Percentiles rank a stretch among this genome's conserved stretches.
These are phyloP conservation scores for Zelostemma sp. DNA, from an alignment of 1,140 invertebrate species.

Conservation along the genomic window DNA sequence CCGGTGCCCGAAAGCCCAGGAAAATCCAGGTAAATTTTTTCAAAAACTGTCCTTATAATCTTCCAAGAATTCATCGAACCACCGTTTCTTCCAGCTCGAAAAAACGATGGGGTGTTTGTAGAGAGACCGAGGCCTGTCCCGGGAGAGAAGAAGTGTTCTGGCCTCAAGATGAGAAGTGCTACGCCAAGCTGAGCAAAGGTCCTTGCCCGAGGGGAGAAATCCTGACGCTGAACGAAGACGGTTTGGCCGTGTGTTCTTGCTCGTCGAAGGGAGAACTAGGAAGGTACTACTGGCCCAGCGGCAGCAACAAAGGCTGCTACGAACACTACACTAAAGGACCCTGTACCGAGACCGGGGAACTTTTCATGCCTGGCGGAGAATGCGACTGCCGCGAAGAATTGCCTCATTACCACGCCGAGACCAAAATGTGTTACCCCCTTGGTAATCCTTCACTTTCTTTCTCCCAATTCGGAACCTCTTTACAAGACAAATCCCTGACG, in stretches of 20 bases:
- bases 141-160: constrained; percentile 77
- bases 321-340: constrained; percentile 84
- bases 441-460: constrained; percentile 70
- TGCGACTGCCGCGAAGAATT: constrained; percentile 80
- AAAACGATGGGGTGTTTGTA: constrained; percentile 78
- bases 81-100: constrained; percentile 60
- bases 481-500: no score
- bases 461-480: background rate
- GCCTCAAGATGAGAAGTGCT: constrained; percentile 80
- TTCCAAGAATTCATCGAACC: no score
- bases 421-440: constrained; percentile 80
- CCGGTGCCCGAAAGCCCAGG: constrained; percentile 70
- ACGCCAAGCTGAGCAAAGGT: constrained; percentile 76
- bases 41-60: no score
- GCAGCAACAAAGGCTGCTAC: constrained; percentile 75
- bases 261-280: constrained; percentile 65
- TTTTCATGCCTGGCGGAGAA: constrained; percentile 79
- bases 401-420: constrained; percentile 79
- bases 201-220: constrained; percentile 82
- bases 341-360: constrained; percentile 78
- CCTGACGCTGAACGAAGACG: constrained; percentile 72
- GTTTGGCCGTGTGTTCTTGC: constrained; percentile 74
- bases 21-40: constrained; percentile 45
- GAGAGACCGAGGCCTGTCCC: constrained; percentile 73
- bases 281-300: constrained; percentile 68